A percentile compares a stretch with the other conserved stretches of the same genome.
Conservation (phyloP, 2,113 vertebrate species). For the Sarotherodon lohbergeri region DNA sequence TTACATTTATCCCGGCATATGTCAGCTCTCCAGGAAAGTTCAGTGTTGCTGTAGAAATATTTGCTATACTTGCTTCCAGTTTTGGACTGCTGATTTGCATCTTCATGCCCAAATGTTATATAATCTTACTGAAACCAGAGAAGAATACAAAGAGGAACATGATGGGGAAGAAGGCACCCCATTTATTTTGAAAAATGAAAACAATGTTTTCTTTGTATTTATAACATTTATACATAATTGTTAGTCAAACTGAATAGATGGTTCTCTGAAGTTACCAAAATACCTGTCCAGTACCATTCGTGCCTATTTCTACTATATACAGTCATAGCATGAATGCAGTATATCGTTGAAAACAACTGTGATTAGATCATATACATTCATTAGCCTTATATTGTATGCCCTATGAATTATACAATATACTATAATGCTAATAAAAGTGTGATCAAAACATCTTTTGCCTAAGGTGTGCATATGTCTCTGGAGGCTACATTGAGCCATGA, state of each 20-base stretch:
- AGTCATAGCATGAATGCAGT: background rate
- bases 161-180: constrained; percentile 47
- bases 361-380: background rate
- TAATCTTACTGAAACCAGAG: constrained; percentile 67
- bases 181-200: background rate
- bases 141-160: constrained; percentile 66
- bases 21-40: constrained; percentile 75
- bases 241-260: background rate
- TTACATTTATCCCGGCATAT: constrained; percentile 74
- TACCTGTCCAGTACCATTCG: background rate
- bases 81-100: constrained; percentile 70
- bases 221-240: background rate
- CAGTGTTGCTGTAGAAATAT: constrained; percentile 74
- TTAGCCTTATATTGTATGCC: background rate
- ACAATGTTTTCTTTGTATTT: background rate
- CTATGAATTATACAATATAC: background rate
- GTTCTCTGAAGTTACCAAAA: background rate
- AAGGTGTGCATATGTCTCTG: constrained; percentile 8
- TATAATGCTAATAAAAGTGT: background rate
- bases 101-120: constrained; percentile 71
- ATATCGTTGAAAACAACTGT: background rate
- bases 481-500: constrained; percentile 7
- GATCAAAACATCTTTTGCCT: background rate
- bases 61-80: constrained; percentile 74
- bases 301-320: background rate